Base-by-base conservation (phyloP, 2,888 invertebrate species). In the Ormyrus pomaceus region DNA sequence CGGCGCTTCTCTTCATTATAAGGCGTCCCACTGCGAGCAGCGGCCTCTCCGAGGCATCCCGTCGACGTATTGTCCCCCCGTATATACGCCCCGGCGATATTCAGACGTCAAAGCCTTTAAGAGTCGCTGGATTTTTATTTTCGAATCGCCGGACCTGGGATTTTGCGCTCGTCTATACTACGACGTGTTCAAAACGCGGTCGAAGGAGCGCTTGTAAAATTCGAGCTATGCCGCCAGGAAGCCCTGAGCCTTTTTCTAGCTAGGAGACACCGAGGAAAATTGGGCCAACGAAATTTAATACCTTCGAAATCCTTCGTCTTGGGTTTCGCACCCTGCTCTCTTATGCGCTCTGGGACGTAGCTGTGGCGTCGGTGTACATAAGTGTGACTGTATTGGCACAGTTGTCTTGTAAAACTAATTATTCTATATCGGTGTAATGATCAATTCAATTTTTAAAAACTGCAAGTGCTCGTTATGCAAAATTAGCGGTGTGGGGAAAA, bases 121-220 rank as follows among this genome's bases (percentile, higher is more conserved):
- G 73, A 79, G 81, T 83, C 83, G 84, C 84, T 85, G 83, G 85
- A 85, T 84, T 86, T 86, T 85, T 86, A 86, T 85, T 85, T 84
- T 83, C 81, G 74, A 83, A 72, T 58, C 72, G 13, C 45, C 46
- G 19, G 13, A 51, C 8, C n/a, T 19, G 51, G 69, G 45, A 7
- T 34, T 34, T 34, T 34, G 34, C 34, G 34, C 34, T 34, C 34
- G 34, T 4, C 4, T 34, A 34, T 34, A 19, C 19, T 19, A n/a
- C n/a, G n/a, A n/a, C n/a, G 3, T 34, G 34, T 0, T 34, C 2
- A 34, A 34, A 34, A 4, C 34, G 34, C 34, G 34, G 34, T 4
- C 34, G 34, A 34, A 4, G 34, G 34, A 34, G 34, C 4, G 34
- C 34, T 4, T 34, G 3, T 34, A 34, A 34, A 34, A 34, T 34